These are phyloP conservation scores for Diorhabda carinulata DNA, from an alignment of 1,140 invertebrate genomes.

Conservation along the genomic window DNA sequence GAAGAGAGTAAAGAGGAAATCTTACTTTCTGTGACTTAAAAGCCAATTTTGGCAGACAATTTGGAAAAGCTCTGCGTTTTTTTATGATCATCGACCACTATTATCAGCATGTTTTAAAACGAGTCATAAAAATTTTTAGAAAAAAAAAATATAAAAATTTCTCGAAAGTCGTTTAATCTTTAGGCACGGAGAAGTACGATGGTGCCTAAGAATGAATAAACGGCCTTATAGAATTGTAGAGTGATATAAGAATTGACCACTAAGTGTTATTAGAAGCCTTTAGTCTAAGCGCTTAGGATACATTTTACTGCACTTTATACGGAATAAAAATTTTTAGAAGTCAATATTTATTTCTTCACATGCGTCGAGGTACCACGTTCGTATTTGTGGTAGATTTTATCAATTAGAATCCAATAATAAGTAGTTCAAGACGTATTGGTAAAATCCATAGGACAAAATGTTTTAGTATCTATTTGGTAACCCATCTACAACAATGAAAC, in stretches of 20 bases:
- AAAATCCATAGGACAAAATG: too few relatives aligned
- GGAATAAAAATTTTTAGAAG: not conserved
- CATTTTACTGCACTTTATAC: not conserved
- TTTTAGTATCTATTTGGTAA: too few relatives aligned
- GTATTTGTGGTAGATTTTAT: too few relatives aligned
- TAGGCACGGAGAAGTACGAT: conserved; percentile 25
- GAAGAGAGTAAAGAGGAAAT: conserved; percentile 28
- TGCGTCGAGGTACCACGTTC: too few relatives aligned
- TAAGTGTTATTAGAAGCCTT: conserved; percentile 38
- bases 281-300: conserved; percentile 6
- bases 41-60: not conserved
- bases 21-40: not conserved
- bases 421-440: too few relatives aligned
- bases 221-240: conserved; percentile 43
- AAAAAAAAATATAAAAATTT: not conserved
- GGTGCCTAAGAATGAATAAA: conserved; percentile 37
- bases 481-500: too few relatives aligned
- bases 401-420: too few relatives aligned
- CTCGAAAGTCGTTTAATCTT: conserved; percentile 29
- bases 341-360: too few relatives aligned
- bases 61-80: not conserved
- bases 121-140: conserved; percentile 1
- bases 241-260: conserved; percentile 43
- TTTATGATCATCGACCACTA: conserved; percentile 22
- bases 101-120: conserved; percentile 14